These are phyloP conservation scores for Melinaea menophilus DNA, from an alignment of 2,888 invertebrate species.

Conservation along the genomic window DNA sequence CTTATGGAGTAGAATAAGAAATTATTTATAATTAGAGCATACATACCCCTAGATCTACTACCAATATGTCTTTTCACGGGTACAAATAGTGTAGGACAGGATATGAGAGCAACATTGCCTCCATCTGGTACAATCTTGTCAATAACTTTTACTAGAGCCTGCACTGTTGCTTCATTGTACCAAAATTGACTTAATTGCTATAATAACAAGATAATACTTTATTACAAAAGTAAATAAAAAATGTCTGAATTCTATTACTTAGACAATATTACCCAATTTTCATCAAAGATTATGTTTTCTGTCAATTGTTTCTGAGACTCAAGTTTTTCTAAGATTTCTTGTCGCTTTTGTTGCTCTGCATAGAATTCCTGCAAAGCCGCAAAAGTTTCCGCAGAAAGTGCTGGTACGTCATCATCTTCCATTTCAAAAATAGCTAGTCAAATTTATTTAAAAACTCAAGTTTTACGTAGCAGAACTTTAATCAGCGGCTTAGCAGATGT, in stretches of 20 bases:
- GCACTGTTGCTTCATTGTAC: slow-evolving; percentile 91
- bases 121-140: slow-evolving; percentile 70
- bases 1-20: background rate
- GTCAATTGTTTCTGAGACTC: slow-evolving; percentile 65
- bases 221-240: slow-evolving; percentile 32
- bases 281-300: slow-evolving; percentile 80
- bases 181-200: slow-evolving; percentile 99
- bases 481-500: slow-evolving; percentile 8
- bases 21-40: background rate
- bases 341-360: slow-evolving; percentile 81
- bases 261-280: slow-evolving; percentile 84
- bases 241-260: background rate
- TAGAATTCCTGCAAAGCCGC: slow-evolving; percentile 88
- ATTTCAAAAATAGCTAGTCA: slow-evolving; percentile 30
- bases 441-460: background rate
- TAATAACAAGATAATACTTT: slow-evolving; percentile 30
- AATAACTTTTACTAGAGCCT: slow-evolving; percentile 82
- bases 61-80: slow-evolving; percentile 76
- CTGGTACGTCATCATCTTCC: slow-evolving; percentile 78
- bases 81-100: slow-evolving; percentile 91
- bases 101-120: slow-evolving; percentile 88
- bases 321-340: slow-evolving; percentile 72
- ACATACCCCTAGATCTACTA: slow-evolving; percentile 66
- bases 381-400: slow-evolving; percentile 84
- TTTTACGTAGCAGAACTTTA: background rate